These are phyloP conservation scores for Melitaea cinxia DNA, from an alignment of 1,140 invertebrate species.

Conservation along the genomic window DNA sequence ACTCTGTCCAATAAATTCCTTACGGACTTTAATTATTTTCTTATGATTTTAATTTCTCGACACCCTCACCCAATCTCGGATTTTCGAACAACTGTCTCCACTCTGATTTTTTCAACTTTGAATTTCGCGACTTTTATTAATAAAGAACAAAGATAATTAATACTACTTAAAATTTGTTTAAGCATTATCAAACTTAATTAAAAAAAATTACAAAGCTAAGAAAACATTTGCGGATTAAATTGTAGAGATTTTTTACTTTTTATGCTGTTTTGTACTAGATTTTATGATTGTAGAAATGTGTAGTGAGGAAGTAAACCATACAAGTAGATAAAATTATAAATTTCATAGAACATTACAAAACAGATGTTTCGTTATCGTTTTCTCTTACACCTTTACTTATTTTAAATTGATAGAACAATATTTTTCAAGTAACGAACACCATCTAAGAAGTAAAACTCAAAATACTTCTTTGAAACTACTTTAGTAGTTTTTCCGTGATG, in stretches of 20 bases:
- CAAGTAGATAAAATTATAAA: no score
- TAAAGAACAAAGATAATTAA: slow-evolving; percentile 77
- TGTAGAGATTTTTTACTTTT: background rate
- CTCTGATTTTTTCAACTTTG: slow-evolving; percentile 65
- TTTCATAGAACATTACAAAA: no score
- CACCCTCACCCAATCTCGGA: slow-evolving; percentile 62
- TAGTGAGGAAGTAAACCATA: no score
- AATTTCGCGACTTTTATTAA: slow-evolving; percentile 75
- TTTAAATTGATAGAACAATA: no score
- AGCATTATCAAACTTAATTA: slow-evolving; percentile 70
- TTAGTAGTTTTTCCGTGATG: no score
- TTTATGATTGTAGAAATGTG: no score
- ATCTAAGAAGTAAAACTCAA: no score
- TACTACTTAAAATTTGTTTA: slow-evolving; percentile 81
- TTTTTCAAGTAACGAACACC: no score
- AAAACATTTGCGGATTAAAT: slow-evolving; percentile 1
- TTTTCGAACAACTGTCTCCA: slow-evolving; percentile 78
- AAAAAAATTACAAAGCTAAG: slow-evolving; percentile 44
- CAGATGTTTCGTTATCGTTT: no score
- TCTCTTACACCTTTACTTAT: no score
- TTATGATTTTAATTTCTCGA: slow-evolving; percentile 81
- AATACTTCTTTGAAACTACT: no score
- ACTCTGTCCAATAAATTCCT: slow-evolving; percentile 79
- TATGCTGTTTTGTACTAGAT: background rate
- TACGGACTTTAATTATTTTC: slow-evolving; percentile 81